These are phyloP conservation scores for Clarias fuscus DNA, from an alignment of 2,797 vertebrate genomes.

Conservation along the genomic window DNA sequence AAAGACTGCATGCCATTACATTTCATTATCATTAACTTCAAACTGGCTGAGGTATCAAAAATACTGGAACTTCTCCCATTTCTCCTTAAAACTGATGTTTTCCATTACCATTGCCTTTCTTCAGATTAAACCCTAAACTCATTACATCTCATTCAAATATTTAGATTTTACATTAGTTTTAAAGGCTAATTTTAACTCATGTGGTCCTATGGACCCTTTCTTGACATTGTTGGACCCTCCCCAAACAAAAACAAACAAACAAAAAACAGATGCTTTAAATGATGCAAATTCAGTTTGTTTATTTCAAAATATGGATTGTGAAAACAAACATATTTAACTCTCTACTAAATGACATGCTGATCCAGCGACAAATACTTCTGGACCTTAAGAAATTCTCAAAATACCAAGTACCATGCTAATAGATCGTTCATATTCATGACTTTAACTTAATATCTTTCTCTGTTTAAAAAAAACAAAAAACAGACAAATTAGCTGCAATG, in stretches of 20 bases:
- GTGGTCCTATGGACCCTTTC: not conserved
- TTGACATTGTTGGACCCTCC: not conserved
- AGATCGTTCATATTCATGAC: not conserved
- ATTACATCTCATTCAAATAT: not conserved
- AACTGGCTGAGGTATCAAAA: no score
- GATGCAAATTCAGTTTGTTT: conserved; percentile 3
- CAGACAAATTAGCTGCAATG: not conserved
- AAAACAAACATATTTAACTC: not conserved
- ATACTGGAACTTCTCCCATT: no score
- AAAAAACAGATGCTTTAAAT: not conserved
- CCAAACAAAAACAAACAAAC: not conserved
- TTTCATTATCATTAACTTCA: no score
- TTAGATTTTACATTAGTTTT: not conserved
- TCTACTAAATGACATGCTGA: not conserved
- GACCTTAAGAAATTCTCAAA: not conserved
- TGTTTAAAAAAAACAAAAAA: not conserved
- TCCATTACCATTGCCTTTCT: no score
- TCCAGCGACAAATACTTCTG: not conserved
- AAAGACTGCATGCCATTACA: no score
- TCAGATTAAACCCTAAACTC: no score
- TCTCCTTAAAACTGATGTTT: no score
- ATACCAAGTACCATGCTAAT: not conserved
- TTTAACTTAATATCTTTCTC: not conserved
- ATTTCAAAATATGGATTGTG: not conserved
- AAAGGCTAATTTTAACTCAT: not conserved